Evolutionary conservation across 2,113 vertebrate species (phyloP).

Genomic region (Chinchilla lanigera): DNA sequence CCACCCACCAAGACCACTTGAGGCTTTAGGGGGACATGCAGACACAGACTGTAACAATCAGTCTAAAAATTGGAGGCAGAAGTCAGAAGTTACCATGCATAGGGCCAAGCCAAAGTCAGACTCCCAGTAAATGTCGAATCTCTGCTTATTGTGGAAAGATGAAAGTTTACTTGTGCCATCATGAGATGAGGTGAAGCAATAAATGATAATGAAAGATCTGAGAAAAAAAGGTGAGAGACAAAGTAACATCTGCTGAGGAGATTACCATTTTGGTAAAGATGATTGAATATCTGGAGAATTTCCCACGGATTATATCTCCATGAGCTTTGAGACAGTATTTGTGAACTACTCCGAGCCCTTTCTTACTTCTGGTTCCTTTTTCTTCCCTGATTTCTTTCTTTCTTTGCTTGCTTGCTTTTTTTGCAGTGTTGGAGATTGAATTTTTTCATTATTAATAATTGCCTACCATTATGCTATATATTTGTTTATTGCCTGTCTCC

Average conservation of each 20-base stretch:
- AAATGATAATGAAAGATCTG: not conserved
- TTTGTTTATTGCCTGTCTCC: conserved; percentile 15
- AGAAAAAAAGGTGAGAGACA: not conserved
- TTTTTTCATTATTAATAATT: not conserved
- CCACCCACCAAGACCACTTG: not conserved
- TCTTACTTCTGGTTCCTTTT: not conserved
- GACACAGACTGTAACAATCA: not conserved
- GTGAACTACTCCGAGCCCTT: not conserved
- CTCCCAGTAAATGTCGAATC: not conserved
- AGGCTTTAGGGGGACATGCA: not conserved
- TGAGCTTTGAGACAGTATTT: conserved; percentile 9
- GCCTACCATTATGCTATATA: not conserved
- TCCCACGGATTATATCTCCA: not conserved
- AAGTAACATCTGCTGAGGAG: not conserved
- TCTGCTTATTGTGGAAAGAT: not conserved
- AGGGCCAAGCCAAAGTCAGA: not conserved
- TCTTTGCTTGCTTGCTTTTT: not conserved
- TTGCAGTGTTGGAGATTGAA: not conserved
- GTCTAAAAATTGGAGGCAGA: not conserved
- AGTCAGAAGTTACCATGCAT: not conserved
- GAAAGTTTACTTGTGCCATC: not conserved
- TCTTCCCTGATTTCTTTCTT: not conserved
- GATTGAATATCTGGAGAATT: conserved; percentile 32
- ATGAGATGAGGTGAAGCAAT: not conserved
- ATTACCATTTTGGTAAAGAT: not conserved